Base-by-base conservation (phyloP, 2,888 invertebrate genomes). In the Adelognathus sp. region DNA sequence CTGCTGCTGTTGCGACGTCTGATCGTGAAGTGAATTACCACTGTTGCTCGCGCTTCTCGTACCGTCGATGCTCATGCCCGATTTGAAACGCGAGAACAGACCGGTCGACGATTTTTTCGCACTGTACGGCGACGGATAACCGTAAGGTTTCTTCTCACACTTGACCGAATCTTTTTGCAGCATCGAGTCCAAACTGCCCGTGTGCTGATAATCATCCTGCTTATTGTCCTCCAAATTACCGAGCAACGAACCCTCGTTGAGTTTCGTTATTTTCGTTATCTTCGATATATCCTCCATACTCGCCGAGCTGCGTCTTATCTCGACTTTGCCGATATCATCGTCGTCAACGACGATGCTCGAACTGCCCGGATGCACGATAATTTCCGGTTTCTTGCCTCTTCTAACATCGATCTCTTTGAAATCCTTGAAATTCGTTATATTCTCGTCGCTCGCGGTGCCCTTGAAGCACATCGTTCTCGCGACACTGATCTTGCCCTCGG, bases 281-380 rank as follows among this genome's bases (percentile, higher is more conserved):
- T 91, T 90, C 54, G 91, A 90, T 64, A 91, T 91, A 66, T 91
- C 91, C 70, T 91, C 91, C 91, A 91, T 91, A 63, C 91, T 91
- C 2, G 91, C 91, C 2, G 91, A 91, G 69, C 91, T 91, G 24
- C 91, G 83, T 44, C 91, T 82, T 16, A 91, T 91, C 77, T 90
- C 91, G 4, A 91, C 84, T 71, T 90, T 90, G 0, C 86, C 88
- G 11, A 86, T 81, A 27, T 85, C 85, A 31, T 86, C 87, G 18
- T 84, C 84, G 7, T 86, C 83, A 3, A 39, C 80, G 3, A 85
- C 76, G 9, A 86, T 81, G 36, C 81, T 84, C 1, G 87, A 87
- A 44, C 86, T 86, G 1, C 83, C 86, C 6, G 84, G 84, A 80
- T 90, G 87, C 0, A 90, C 88, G 6, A 87, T 79, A 21, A 91